phyloP scores from a whole-genome alignment of 2,797 vertebrate species.

The Sebastes taczanowskii region DNA sequence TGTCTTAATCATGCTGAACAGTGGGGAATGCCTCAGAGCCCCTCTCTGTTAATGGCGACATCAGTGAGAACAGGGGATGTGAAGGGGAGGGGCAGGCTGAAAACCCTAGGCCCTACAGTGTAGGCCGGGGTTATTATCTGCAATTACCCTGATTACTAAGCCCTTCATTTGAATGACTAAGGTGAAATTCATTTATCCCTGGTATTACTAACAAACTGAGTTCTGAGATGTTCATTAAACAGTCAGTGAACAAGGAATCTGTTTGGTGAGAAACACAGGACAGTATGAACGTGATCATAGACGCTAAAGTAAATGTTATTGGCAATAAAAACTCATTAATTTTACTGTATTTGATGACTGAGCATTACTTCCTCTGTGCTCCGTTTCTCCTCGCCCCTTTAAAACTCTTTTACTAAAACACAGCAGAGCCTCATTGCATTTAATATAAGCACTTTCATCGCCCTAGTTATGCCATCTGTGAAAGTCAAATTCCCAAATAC shows the following conservation, averaged over 20 bases:
- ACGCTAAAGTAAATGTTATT: neutral
- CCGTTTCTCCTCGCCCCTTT: neutral
- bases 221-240: slow-evolving; percentile 36
- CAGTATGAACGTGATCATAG: neutral
- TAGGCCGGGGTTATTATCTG: slow-evolving; percentile 73
- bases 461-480: slow-evolving; percentile 64
- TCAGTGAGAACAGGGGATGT: slow-evolving; percentile 35
- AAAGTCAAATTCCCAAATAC: slow-evolving; percentile 68
- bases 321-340: neutral
- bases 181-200: slow-evolving; percentile 69
- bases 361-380: neutral
- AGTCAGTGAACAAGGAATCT: slow-evolving; percentile 20
- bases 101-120: slow-evolving; percentile 58
- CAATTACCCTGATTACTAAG: slow-evolving; percentile 83
- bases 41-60: slow-evolving; percentile 48
- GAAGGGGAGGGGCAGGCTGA: slow-evolving; percentile 49
- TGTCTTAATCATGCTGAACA: slow-evolving; percentile 75
- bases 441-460: slow-evolving; percentile 64
- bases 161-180: slow-evolving; percentile 76
- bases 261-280: neutral
- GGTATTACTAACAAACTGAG: slow-evolving; percentile 37
- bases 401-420: slow-evolving; percentile 43
- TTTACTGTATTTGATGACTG: slow-evolving; percentile 12
- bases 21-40: slow-evolving; percentile 62
- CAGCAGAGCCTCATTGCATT: slow-evolving; percentile 46